Evolutionary conservation across 2,113 vertebrate species (phyloP).

Genomic region (Rhizomys pruinosus): DNA sequence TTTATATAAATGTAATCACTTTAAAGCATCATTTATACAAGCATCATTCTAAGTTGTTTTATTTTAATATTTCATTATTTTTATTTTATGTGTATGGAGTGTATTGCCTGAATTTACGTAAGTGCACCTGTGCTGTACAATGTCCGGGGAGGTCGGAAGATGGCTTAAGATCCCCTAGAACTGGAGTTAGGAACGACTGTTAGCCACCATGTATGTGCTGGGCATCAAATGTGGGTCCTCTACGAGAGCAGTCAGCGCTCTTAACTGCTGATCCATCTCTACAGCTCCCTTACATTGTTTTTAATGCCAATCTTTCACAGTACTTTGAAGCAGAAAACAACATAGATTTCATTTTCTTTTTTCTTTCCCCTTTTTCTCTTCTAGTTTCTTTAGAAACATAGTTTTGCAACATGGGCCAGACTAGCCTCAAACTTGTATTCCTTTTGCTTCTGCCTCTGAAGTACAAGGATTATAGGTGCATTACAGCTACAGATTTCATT

Average conservation of each 20-base stretch:
- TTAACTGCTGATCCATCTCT: no score
- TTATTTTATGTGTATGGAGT: no score
- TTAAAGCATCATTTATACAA: background rate
- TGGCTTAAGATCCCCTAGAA: no score
- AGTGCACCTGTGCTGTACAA: no score
- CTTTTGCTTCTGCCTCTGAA: background rate
- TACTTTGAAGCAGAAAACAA: background rate
- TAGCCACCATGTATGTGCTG: no score
- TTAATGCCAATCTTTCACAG: constrained; percentile 12
- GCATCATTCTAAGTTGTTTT: background rate
- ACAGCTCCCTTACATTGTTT: background rate
- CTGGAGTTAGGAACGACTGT: no score
- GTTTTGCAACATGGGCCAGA: background rate
- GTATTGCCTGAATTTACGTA: no score
- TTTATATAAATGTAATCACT: background rate
- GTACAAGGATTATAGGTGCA: background rate
- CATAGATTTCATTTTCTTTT: background rate
- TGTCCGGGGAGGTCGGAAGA: no score
- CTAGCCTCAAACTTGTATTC: background rate
- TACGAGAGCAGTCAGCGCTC: no score
- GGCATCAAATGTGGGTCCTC: no score
- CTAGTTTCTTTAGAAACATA: background rate
- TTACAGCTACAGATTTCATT: background rate
- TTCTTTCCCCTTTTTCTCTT: background rate
- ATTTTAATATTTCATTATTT: no score